phyloP scores from a whole-genome alignment of 2,797 vertebrate genomes.

The Cephalopachus bancanus region DNA sequence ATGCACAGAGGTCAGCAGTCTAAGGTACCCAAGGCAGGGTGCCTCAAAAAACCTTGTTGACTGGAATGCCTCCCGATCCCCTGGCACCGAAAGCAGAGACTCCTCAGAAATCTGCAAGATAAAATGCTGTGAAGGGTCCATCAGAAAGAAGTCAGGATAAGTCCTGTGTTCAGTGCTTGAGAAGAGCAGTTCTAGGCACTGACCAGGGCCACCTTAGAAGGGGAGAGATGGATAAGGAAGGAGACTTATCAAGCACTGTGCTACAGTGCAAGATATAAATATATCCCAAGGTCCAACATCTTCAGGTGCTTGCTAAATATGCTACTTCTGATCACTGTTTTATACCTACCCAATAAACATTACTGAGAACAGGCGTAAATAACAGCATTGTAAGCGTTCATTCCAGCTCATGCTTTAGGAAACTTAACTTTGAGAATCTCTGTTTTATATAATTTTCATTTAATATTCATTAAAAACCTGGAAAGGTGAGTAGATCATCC shows the following conservation, averaged over 20 bases:
- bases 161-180: not conserved
- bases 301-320: not conserved
- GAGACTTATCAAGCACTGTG: not conserved
- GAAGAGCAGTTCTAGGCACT: not conserved
- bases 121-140: not conserved
- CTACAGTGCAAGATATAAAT: too few relatives aligned
- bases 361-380: not conserved
- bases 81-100: not conserved
- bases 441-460: not conserved
- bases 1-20: not conserved
- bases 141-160: not conserved
- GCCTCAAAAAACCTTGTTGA: not conserved
- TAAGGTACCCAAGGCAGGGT: not conserved
- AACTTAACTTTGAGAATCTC: not conserved
- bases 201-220: not conserved
- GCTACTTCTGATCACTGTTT: not conserved
- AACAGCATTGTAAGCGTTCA: not conserved
- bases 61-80: accelerated
- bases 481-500: not conserved
- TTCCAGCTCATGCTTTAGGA: not conserved
- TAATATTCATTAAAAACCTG: not conserved
- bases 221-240: not conserved
- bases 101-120: accelerated
- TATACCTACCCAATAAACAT: not conserved
- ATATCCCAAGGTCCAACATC: not conserved